Evolutionary conservation across 2,113 vertebrate species (phyloP).

Genomic region (Callorhinus ursinus): DNA sequence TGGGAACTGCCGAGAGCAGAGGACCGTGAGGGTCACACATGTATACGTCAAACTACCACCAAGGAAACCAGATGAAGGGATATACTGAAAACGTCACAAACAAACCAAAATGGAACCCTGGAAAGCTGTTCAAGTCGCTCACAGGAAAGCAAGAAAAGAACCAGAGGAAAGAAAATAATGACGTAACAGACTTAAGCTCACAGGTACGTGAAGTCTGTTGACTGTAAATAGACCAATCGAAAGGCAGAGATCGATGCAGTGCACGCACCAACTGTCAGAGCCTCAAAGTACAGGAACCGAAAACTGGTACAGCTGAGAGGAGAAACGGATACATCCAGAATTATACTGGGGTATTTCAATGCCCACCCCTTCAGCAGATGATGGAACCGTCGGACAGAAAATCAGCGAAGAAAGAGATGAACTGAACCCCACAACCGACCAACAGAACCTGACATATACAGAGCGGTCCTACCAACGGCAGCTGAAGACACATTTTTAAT

Average conservation of each 20-base stretch:
- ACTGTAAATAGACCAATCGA: neutral
- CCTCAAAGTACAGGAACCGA: neutral
- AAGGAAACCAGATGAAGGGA: neutral
- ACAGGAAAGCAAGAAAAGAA: neutral
- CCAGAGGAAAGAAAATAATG: neutral
- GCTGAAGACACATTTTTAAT: neutral
- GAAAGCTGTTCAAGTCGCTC: neutral
- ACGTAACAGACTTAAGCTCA: neutral
- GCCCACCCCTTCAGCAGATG: neutral
- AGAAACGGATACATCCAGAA: neutral
- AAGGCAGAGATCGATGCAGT: neutral
- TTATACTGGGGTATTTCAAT: neutral
- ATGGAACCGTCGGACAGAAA: neutral
- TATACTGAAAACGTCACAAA: neutral
- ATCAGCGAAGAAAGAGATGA: neutral
- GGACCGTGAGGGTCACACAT: accelerated
- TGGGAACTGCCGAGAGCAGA: neutral
- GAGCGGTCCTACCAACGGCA: no score
- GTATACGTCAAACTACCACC: accelerated
- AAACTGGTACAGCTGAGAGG: neutral
- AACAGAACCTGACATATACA: neutral
- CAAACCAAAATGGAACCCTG: neutral
- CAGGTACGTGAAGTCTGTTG: neutral
- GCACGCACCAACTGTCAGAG: neutral
- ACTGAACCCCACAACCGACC: neutral